Conservation (phyloP, 2,113 vertebrate genomes). For the Zosterops hypoxanthus region DNA sequence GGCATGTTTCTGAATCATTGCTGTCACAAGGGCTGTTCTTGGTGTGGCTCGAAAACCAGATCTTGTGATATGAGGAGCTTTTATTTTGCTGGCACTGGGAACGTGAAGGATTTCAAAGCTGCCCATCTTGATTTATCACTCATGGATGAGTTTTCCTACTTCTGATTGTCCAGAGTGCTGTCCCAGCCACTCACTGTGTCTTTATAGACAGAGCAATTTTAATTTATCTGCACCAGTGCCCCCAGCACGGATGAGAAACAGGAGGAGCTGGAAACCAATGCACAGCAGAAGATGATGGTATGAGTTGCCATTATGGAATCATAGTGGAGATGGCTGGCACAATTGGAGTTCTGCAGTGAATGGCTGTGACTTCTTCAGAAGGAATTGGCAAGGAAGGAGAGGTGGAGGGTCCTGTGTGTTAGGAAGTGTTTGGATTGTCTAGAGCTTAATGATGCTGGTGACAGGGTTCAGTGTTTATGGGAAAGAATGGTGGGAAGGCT, state of each 20-base stretch:
- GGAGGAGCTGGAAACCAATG: background rate
- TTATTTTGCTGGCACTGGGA: background rate
- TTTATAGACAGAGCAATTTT: background rate
- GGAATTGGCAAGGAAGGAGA: background rate
- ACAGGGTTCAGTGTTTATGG: background rate
- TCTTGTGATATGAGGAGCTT: background rate
- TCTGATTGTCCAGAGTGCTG: fast-evolving
- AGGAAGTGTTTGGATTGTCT: background rate
- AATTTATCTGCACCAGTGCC: background rate
- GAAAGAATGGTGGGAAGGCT: background rate
- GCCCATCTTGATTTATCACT: background rate
- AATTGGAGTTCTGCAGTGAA: background rate
- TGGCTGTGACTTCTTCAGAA: background rate
- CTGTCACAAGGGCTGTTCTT: slow-evolving; percentile 7
- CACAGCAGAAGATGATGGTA: background rate
- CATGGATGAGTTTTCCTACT: background rate
- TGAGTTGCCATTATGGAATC: background rate
- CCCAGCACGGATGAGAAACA: background rate
- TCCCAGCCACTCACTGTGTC: fast-evolving
- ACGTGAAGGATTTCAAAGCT: background rate
- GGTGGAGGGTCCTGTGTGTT: background rate
- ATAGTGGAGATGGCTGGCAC: background rate
- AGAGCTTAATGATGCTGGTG: background rate
- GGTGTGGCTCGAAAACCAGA: background rate
- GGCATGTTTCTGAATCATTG: slow-evolving; percentile 44